phyloP scores from a whole-genome alignment of 2,888 invertebrate species.

The Myopa tessellatipennis region DNA sequence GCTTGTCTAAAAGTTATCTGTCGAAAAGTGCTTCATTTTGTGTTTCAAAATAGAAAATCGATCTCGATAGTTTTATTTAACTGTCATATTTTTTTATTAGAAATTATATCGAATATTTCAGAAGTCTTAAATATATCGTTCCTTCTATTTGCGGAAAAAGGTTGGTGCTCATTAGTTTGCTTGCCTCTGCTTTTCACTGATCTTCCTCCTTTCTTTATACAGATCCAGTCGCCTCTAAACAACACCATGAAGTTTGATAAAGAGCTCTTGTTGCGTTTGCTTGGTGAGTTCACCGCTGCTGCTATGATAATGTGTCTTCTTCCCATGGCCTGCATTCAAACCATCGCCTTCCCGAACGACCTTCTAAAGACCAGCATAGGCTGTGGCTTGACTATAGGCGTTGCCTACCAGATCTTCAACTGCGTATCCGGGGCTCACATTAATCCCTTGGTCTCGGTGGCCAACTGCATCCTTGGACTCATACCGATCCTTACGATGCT shows the following conservation, averaged over 20 bases:
- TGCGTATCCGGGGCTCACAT: conserved; percentile 42
- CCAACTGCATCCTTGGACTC: conserved; percentile 36
- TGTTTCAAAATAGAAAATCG: too few relatives aligned
- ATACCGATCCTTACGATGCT: conserved; percentile 1
- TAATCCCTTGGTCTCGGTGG: conserved; percentile 40
- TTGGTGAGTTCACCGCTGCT: conserved; percentile 39
- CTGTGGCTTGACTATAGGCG: conserved; percentile 37
- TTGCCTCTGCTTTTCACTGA: too few relatives aligned
- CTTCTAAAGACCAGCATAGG: conserved; percentile 30
- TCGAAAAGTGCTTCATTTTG: too few relatives aligned
- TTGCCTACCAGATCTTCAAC: conserved; percentile 42
- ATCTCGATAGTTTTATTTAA: too few relatives aligned
- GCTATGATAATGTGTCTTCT: conserved; percentile 36
- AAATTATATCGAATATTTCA: too few relatives aligned
- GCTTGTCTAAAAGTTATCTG: too few relatives aligned
- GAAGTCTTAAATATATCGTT: too few relatives aligned
- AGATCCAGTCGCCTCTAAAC: not conserved
- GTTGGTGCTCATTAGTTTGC: too few relatives aligned
- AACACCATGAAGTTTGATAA: not conserved
- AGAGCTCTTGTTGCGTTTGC: conserved; percentile 32
- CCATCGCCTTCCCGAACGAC: not conserved
- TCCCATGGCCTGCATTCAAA: conserved; percentile 38
- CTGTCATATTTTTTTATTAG: too few relatives aligned
- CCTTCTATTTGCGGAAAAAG: too few relatives aligned
- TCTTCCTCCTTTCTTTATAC: not conserved